Conservation (phyloP, 1,140 invertebrate genomes). For the Sminthurides bifidus region DNA sequence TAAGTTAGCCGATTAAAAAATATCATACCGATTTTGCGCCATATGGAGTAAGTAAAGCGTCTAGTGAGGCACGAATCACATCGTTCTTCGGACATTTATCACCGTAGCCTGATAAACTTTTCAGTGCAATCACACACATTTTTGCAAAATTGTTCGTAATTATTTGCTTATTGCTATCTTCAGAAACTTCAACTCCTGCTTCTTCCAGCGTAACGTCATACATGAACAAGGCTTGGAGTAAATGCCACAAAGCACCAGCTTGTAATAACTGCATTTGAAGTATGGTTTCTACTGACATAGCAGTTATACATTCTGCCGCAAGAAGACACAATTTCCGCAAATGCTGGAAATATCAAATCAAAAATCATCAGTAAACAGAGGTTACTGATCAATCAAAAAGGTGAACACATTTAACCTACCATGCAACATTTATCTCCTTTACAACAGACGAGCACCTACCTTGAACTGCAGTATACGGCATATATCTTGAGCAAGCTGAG, state of each 20-base stretch:
- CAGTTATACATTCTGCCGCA: slow-evolving; percentile 72
- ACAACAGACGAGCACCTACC: too few species aligned
- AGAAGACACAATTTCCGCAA: slow-evolving; percentile 63
- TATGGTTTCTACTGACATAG: slow-evolving; percentile 64
- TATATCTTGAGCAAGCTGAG: slow-evolving; percentile 73
- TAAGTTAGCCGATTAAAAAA: background rate
- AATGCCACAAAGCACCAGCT: slow-evolving; percentile 82
- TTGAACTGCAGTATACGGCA: slow-evolving; percentile 81
- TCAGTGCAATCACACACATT: slow-evolving; percentile 68
- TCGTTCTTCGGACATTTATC: slow-evolving; percentile 51
- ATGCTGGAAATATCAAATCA: slow-evolving; percentile 44
- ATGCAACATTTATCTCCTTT: too few species aligned
- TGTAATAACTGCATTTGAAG: slow-evolving; percentile 84
- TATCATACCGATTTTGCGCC: slow-evolving; percentile 45
- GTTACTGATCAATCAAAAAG: too few species aligned
- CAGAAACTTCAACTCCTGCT: slow-evolving; percentile 75
- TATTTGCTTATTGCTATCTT: slow-evolving; percentile 71
- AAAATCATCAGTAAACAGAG: slow-evolving; percentile 4
- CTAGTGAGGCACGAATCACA: slow-evolving; percentile 54
- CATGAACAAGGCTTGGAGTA: slow-evolving; percentile 79
- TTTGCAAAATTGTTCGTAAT: slow-evolving; percentile 84
- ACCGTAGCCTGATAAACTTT: slow-evolving; percentile 53
- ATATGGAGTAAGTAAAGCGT: slow-evolving; percentile 79
- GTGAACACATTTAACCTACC: too few species aligned
- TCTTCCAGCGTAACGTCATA: slow-evolving; percentile 98